phyloP scores from a whole-genome alignment of 2,888 invertebrate genomes.

The Cabera pusaria region DNA sequence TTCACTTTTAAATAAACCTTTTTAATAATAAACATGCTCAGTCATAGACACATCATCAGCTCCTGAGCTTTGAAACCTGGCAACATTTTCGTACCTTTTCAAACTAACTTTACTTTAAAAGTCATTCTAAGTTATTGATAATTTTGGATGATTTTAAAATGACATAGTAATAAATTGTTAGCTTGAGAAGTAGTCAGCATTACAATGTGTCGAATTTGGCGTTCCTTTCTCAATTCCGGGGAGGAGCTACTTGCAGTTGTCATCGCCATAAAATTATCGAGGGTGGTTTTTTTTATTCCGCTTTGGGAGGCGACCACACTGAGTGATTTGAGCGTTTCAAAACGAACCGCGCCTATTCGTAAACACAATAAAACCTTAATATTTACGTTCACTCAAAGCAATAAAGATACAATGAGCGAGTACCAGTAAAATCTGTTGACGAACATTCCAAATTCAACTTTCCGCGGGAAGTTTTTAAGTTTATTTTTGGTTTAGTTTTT shows the following conservation, averaged over 20 bases:
- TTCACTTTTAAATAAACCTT: constrained; percentile 39
- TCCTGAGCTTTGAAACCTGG: constrained; percentile 31
- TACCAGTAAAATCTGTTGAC: constrained; percentile 59
- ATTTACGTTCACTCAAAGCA: constrained; percentile 73
- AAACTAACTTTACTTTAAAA: too few species aligned
- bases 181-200: constrained; percentile 18
- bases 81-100: constrained; percentile 3
- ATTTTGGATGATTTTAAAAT: constrained; percentile 3
- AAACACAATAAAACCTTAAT: constrained; percentile 79
- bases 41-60: constrained; percentile 75
- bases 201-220: constrained; percentile 72
- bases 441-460: constrained; percentile 24
- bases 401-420: constrained; percentile 75
- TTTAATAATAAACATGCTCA: constrained; percentile 49
- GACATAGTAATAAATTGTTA: constrained; percentile 11
- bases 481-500: constrained; percentile 29
- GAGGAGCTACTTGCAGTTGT: constrained; percentile 64
- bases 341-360: constrained; percentile 65
- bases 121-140: too few species aligned
- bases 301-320: constrained; percentile 78
- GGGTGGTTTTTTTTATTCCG: constrained; percentile 60
- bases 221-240: constrained; percentile 59
- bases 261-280: constrained; percentile 65
- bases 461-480: constrained; percentile 29
- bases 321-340: constrained; percentile 45